Conservation (phyloP, 2,888 invertebrate genomes). For the Rosalia funebris region DNA sequence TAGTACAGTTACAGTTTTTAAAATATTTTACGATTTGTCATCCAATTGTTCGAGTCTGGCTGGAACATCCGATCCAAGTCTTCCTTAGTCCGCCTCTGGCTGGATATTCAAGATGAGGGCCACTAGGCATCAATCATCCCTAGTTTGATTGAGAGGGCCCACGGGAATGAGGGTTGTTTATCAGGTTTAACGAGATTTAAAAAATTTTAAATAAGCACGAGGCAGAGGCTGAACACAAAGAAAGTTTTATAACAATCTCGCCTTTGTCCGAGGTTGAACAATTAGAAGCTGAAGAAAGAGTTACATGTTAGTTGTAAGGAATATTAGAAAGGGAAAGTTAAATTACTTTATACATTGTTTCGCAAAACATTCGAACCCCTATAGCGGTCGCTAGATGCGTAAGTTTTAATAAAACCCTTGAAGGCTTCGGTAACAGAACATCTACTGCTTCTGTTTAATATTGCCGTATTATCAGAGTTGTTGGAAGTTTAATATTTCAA, state of each 20-base stretch:
- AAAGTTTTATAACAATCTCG: not conserved
- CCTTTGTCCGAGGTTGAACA: slow-evolving; percentile 6
- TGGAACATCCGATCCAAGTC: too few species aligned
- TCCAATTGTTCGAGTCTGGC: too few species aligned
- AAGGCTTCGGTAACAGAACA: too few species aligned
- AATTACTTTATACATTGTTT: not conserved
- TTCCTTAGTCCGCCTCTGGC: slow-evolving; percentile 12
- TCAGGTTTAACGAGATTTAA: slow-evolving; percentile 23
- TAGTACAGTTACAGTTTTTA: too few species aligned
- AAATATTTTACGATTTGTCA: too few species aligned
- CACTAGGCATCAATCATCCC: slow-evolving; percentile 22
- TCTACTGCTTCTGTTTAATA: too few species aligned
- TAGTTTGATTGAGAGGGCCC: slow-evolving; percentile 23
- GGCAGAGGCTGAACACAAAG: slow-evolving; percentile 1
- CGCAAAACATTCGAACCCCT: not conserved
- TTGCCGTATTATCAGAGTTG: too few species aligned
- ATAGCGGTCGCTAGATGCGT: not conserved
- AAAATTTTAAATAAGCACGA: slow-evolving; percentile 26
- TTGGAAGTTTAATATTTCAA: too few species aligned
- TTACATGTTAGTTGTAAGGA: slow-evolving; percentile 2
- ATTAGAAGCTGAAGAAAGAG: slow-evolving; percentile 10
- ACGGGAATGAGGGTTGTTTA: slow-evolving; percentile 19
- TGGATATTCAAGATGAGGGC: slow-evolving; percentile 7
- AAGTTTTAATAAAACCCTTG: not conserved
- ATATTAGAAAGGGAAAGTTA: slow-evolving; percentile 5